Evolutionary conservation across 2,888 invertebrate genomes (phyloP).

Genomic region (Anarsia innoxiella): DNA sequence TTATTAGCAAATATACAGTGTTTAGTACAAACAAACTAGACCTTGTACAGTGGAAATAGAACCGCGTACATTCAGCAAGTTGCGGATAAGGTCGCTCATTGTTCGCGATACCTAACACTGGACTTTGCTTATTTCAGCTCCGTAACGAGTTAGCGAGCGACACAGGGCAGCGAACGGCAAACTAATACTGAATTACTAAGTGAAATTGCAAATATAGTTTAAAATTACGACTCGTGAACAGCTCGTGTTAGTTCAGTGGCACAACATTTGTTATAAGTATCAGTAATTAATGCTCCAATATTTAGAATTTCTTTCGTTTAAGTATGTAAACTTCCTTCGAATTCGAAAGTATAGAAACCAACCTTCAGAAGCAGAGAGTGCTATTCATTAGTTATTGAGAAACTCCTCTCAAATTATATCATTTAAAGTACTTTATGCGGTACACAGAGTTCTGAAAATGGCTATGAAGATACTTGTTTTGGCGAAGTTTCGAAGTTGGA

Average conservation of each 20-base stretch:
- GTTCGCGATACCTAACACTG: conserved; percentile 21
- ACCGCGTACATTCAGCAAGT: conserved; percentile 17
- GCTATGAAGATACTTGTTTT: conserved; percentile 19
- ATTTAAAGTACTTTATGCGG: too few species aligned
- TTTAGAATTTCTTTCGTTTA: too few species aligned
- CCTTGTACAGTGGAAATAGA: conserved; percentile 40
- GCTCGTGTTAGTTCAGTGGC: conserved; percentile 8
- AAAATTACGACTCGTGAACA: conserved; percentile 17
- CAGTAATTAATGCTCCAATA: too few species aligned
- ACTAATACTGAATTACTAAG: conserved; percentile 28
- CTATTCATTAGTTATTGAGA: too few species aligned
- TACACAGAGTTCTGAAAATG: too few species aligned
- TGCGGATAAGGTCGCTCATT: conserved; percentile 18
- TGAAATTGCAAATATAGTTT: conserved; percentile 27
- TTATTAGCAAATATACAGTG: conserved; percentile 59
- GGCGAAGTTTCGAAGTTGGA: conserved; percentile 30
- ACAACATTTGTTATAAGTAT: conserved; percentile 10
- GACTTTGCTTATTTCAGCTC: conserved; percentile 28
- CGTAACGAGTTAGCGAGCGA: conserved; percentile 37
- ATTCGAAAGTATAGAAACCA: too few species aligned
- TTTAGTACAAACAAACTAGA: conserved; percentile 34
- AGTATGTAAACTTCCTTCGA: too few species aligned
- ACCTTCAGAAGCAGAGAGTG: too few species aligned
- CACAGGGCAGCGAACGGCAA: conserved; percentile 19
- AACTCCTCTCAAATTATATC: too few species aligned